Percentiles rank a stretch among this genome's conserved stretches.
Evolutionary conservation across 2,797 vertebrate genomes (phyloP).

Genomic region (Hybognathus amarus): DNA sequence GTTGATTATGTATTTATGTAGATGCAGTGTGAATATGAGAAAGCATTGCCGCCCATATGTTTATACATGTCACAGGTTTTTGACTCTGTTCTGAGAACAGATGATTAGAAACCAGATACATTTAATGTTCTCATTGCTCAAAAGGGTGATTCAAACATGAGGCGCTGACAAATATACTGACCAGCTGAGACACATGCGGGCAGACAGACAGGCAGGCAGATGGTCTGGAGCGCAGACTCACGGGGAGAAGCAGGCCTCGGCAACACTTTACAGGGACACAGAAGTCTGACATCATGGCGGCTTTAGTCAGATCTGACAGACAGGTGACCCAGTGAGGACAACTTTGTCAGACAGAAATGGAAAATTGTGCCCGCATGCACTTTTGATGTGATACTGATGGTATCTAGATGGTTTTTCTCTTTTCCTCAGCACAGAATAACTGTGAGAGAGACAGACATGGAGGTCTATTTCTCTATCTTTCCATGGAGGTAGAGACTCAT

Average conservation of each 20-base stretch:
- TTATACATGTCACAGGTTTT: background rate
- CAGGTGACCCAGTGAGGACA: slow-evolving; percentile 35
- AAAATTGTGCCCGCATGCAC: background rate
- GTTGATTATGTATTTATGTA: background rate
- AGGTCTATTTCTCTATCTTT: slow-evolving; percentile 41
- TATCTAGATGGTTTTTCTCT: slow-evolving; percentile 4
- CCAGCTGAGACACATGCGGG: slow-evolving; percentile 42
- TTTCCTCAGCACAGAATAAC: slow-evolving; percentile 3
- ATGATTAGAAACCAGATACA: slow-evolving; percentile 1
- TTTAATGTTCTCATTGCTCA: background rate
- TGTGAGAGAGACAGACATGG: slow-evolving; percentile 30
- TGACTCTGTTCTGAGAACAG: background rate
- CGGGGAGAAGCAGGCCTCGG: background rate
- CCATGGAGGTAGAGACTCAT: slow-evolving; percentile 43
- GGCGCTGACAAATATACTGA: slow-evolving; percentile 21
- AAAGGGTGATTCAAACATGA: background rate
- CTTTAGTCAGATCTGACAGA: slow-evolving; percentile 13
- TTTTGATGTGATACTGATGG: slow-evolving; percentile 26
- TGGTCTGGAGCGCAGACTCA: background rate
- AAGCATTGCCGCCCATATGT: background rate
- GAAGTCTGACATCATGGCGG: background rate
- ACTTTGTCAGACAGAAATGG: slow-evolving; percentile 7
- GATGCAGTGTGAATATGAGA: background rate
- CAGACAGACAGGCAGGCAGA: slow-evolving; percentile 38
- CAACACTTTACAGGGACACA: slow-evolving; percentile 16